Base-by-base conservation (phyloP, 2,113 vertebrate species). In the Anas platyrhynchos region DNA sequence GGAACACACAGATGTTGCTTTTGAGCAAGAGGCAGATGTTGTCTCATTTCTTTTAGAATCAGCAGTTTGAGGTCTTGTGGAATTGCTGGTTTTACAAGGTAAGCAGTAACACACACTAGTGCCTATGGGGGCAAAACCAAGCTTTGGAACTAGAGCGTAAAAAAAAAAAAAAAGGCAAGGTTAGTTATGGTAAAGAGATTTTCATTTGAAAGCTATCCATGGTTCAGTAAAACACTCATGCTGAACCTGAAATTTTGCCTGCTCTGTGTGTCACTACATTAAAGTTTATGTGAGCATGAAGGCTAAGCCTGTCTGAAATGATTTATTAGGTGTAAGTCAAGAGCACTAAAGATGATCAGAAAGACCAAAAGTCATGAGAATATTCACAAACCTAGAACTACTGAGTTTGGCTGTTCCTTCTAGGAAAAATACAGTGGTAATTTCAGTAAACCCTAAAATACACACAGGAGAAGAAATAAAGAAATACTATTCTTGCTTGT, bases 231-330 rank as follows among this genome's bases (percentile, higher is more conserved):
- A 88, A 93, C 59, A 27, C 56, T 94, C 72, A 59, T 27, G 29
- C 56, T 95, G 79, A 91, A 94, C 67, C 56, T 76, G 87, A 88
- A 88, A 80, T 91, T 92, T 93, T 93, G 16, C 68, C 92, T 79
- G 34, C 52, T 95, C 46, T 94, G 14, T 74, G 68, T 88, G 83
- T 91, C 3, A 41, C 68, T 90, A 69, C 65, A 61, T 82, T 95
- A 86, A 95, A 93, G 88, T 96, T 95, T 80, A 88, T 61, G 65
- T 46, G 76, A 88, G 61, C 69, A 67, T 90, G 68, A 90, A 91
- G 73, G 73, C 76, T 93, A 88, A 94, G 65, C 43, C 56, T 94
- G 73, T 90, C 90, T 83, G 43, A 88, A 93, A 65, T 88, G 56
- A 95, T 91, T 95, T 90, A 89, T 95, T 81, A 83, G 52, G 63